Conservation (phyloP, 2,888 invertebrate genomes). For the Ophraella communa region DNA sequence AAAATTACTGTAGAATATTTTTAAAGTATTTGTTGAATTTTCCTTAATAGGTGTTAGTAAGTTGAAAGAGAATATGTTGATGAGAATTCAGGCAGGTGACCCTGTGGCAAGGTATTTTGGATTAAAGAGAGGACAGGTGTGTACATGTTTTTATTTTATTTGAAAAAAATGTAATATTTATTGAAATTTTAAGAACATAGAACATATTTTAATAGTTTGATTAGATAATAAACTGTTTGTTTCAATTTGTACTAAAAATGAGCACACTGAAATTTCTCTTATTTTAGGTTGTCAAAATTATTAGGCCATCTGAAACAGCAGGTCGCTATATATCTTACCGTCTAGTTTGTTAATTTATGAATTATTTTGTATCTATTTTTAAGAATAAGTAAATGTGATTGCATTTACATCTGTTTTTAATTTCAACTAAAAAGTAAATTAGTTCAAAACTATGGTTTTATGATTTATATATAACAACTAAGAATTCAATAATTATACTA, state of each 20-base stretch:
- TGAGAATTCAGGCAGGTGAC: constrained; percentile 98
- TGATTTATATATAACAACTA: too few relatives aligned
- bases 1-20: background rate
- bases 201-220: too few relatives aligned
- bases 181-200: too few relatives aligned
- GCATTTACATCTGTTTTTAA: background rate
- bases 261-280: constrained; percentile 36
- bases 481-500: too few relatives aligned
- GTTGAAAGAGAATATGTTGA: constrained; percentile 97
- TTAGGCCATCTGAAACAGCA: constrained; percentile 96
- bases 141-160: too few relatives aligned
- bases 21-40: constrained; percentile 19
- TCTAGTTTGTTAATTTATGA: constrained; percentile 74
- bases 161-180: too few relatives aligned
- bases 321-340: constrained; percentile 98
- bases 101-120: constrained; percentile 99
- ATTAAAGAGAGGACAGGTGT: constrained; percentile 93
- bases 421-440: background rate
- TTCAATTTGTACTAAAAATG: too few relatives aligned
- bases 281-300: constrained; percentile 93
- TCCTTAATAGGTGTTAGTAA: constrained; percentile 67
- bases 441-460: too few relatives aligned
- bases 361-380: background rate
- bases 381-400: background rate
- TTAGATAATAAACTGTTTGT: too few relatives aligned